These are phyloP conservation scores for Drosophila borealis DNA, from an alignment of 2,888 invertebrate genomes.

Conservation along the genomic window DNA sequence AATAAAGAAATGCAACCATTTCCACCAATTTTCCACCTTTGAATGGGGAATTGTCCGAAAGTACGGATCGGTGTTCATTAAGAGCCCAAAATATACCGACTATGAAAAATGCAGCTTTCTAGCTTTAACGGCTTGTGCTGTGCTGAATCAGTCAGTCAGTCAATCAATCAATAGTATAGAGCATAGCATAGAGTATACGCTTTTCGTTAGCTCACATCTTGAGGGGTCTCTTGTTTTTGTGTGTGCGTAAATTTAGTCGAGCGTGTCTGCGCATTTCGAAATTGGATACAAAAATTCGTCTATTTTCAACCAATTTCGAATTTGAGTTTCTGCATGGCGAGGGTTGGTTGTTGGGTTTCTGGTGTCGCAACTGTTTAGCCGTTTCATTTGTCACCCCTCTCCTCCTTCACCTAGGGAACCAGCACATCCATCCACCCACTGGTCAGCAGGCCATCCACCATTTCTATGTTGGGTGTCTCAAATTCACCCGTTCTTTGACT, in stretches of 20 bases:
- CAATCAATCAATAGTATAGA: neutral
- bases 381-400: slow-evolving; percentile 55
- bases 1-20: too few relatives aligned
- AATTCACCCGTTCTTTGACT: slow-evolving; percentile 52
- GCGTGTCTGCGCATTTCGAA: slow-evolving; percentile 74
- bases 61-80: too few relatives aligned
- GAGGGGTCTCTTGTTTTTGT: slow-evolving; percentile 7
- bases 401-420: neutral
- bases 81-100: neutral
- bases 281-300: slow-evolving; percentile 71
- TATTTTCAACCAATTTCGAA: slow-evolving; percentile 55
- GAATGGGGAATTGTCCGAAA: too few relatives aligned
- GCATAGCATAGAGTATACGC: slow-evolving; percentile 19
- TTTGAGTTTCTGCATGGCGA: slow-evolving; percentile 47
- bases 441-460: slow-evolving; percentile 22
- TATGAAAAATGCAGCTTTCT: neutral
- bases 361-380: slow-evolving; percentile 63
- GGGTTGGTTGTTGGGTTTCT: slow-evolving; percentile 49
- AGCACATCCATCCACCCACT: slow-evolving; percentile 24
- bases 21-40: too few relatives aligned
- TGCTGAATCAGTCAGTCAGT: neutral
- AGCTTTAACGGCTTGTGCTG: neutral
- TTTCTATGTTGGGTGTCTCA: slow-evolving; percentile 21
- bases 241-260: slow-evolving; percentile 60
- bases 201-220: slow-evolving; percentile 1